Percentiles rank a stretch among this genome's conserved stretches.
These are phyloP conservation scores for Gavia stellata DNA, from an alignment of 2,113 vertebrate species.

Conservation along the genomic window DNA sequence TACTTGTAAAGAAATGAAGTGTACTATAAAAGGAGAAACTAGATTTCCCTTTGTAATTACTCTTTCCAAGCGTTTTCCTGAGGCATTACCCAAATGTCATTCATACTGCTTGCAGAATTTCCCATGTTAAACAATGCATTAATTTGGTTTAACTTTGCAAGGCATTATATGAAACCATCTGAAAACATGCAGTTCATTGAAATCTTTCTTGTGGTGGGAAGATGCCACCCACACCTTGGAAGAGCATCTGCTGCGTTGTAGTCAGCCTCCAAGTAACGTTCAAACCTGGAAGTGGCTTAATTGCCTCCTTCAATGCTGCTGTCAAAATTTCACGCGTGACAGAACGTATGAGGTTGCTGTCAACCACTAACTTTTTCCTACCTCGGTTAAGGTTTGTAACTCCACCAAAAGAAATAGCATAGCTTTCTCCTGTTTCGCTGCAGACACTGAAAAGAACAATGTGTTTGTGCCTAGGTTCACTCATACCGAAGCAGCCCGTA, in stretches of 20 bases:
- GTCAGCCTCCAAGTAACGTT: neutral
- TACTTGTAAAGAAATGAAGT: neutral
- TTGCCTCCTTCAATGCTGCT: neutral
- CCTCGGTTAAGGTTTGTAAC: neutral
- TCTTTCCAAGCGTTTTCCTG: neutral
- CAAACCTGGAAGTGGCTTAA: neutral
- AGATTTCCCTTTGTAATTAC: neutral
- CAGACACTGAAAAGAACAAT: rapidly evolving
- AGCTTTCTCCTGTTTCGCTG: neutral
- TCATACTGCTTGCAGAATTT: neutral
- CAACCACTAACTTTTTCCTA: neutral
- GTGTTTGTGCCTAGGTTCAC: neutral
- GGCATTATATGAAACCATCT: neutral
- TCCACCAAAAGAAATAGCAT: rapidly evolving
- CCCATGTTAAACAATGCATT: neutral
- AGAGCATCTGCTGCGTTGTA: neutral
- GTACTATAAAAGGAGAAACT: neutral
- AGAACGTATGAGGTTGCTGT: rapidly evolving
- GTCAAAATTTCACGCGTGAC: rapidly evolving
- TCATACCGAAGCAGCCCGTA: neutral
- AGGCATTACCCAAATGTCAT: neutral
- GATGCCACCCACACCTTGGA: neutral
- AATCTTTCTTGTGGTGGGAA: neutral
- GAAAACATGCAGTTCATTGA: neutral
- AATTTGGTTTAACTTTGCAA: neutral